A percentile compares a stretch with the other conserved stretches of the same genome.
These are phyloP conservation scores for Synergus japonicus DNA, from an alignment of 2,888 invertebrate species.

Conservation along the genomic window DNA sequence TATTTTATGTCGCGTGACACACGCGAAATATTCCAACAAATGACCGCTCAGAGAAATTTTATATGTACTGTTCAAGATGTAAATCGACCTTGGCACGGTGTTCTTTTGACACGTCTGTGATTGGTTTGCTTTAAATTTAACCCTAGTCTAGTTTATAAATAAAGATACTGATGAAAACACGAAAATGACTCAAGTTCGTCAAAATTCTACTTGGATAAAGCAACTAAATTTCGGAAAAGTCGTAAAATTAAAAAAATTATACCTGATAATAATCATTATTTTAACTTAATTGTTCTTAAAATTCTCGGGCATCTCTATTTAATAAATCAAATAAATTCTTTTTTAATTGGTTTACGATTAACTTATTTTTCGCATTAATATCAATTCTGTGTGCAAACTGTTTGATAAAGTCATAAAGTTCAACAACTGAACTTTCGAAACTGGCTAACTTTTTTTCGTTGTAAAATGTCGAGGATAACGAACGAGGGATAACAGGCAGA, in stretches of 20 bases:
- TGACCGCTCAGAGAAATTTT: slow-evolving; percentile 26
- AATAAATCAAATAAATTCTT: not conserved
- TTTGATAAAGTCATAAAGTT: slow-evolving; percentile 15
- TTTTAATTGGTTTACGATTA: not conserved
- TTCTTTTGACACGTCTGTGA: not conserved
- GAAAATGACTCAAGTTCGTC: not conserved
- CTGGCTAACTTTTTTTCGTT: slow-evolving; percentile 11
- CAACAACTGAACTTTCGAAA: not conserved
- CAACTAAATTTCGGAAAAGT: not conserved
- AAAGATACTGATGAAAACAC: not conserved
- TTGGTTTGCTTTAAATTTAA: slow-evolving; percentile 13
- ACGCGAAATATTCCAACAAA: slow-evolving; percentile 40
- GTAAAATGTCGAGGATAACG: not conserved
- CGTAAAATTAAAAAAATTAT: not conserved
- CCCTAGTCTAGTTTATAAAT: not conserved
- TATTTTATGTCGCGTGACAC: slow-evolving; percentile 40
- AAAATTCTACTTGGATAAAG: not conserved
- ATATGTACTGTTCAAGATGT: not conserved
- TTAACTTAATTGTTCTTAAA: no score
- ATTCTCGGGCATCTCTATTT: not conserved
- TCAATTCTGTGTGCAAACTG: not conserved
- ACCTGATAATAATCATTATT: no score
- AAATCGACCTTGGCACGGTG: slow-evolving; percentile 19
- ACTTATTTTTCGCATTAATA: not conserved
- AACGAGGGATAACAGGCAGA: not conserved